Conservation (phyloP, 2,797 vertebrate species). For the Bradypus variegatus region DNA sequence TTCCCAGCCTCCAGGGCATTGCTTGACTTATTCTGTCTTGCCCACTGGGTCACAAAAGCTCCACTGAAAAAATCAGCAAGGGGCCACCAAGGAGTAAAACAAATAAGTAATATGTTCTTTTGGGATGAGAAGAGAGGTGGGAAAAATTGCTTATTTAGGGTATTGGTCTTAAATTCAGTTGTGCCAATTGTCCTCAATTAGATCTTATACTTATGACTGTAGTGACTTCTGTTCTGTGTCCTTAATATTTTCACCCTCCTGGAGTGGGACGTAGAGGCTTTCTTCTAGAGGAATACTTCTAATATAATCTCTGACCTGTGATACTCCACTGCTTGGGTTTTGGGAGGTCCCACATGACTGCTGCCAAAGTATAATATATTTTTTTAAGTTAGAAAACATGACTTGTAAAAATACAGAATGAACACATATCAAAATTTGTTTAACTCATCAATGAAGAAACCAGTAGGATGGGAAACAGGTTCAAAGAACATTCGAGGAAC, state of each 20-base stretch:
- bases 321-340: too few species aligned
- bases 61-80: not conserved
- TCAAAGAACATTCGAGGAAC: not conserved
- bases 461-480: not conserved
- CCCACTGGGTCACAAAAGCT: constrained; percentile 2
- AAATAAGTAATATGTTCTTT: not conserved
- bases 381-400: constrained; percentile 21
- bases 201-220: not conserved
- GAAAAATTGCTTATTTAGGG: not conserved
- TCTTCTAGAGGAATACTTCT: not conserved
- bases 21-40: constrained; percentile 25
- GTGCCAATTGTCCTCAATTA: constrained; percentile 6
- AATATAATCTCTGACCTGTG: not conserved
- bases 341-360: not conserved
- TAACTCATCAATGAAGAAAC: constrained; percentile 1
- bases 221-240: not conserved
- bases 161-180: constrained; percentile 8
- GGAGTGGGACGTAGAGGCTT: not conserved
- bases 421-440: not conserved
- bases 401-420: not conserved
- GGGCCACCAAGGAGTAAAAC: not conserved
- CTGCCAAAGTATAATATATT: not conserved
- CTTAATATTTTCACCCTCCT: not conserved
- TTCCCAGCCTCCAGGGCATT: constrained; percentile 13
- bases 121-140: constrained; percentile 24